phyloP scores from a whole-genome alignment of 2,797 vertebrate species.

The Ara ararauna region DNA sequence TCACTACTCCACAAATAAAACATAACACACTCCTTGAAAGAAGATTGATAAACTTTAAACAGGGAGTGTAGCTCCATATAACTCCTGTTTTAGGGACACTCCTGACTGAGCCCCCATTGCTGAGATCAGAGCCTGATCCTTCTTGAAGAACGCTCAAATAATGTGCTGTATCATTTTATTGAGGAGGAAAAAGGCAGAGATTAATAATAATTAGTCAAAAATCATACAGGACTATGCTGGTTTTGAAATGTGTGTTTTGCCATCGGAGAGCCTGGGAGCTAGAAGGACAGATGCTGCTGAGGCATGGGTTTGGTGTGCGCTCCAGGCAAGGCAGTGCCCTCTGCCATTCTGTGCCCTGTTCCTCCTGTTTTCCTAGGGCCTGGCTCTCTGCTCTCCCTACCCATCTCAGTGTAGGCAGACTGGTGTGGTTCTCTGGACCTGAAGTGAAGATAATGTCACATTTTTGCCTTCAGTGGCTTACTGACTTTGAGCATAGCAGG shows the following conservation, averaged over 20 bases:
- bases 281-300: neutral
- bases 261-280: neutral
- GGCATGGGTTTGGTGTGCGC: rapidly evolving
- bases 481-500: neutral
- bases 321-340: neutral
- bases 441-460: neutral
- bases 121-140: neutral
- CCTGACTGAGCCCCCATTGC: neutral
- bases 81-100: neutral
- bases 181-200: neutral
- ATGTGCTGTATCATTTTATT: neutral
- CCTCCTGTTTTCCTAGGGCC: neutral
- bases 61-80: neutral
- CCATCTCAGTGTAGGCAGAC: neutral
- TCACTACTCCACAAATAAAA: neutral
- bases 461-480: neutral
- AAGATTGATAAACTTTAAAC: neutral
- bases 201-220: neutral
- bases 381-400: neutral
- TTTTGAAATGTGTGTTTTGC: neutral
- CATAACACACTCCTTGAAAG: neutral
- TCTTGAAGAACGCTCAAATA: neutral
- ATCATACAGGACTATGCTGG: neutral
- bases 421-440: neutral
- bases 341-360: rapidly evolving